Evolutionary conservation across 2,113 vertebrate species (phyloP).

Genomic region (Apus apus): DNA sequence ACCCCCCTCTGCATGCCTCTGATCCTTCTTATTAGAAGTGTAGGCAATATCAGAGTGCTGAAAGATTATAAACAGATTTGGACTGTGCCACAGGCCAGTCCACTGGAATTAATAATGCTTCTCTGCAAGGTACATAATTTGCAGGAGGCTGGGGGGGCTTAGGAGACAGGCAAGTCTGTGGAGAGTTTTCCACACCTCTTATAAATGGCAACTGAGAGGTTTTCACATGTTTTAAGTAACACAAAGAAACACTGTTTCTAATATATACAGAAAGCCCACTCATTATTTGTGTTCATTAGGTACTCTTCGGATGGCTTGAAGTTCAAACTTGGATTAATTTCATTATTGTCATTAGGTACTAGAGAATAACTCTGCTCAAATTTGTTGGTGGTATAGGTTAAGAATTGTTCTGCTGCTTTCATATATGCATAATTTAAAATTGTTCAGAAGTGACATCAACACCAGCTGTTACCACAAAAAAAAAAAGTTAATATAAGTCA

Average conservation of each 20-base stretch:
- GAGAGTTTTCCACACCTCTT: conserved; percentile 40
- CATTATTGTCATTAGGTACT: background rate
- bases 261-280: background rate
- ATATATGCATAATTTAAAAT: background rate
- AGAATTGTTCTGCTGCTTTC: background rate
- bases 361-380: background rate
- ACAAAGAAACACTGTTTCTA: conserved; percentile 20
- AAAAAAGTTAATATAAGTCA: background rate
- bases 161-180: background rate
- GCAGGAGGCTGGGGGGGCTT: background rate
- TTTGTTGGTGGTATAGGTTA: background rate
- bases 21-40: background rate
- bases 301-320: background rate
- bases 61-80: conserved; percentile 66
- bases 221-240: background rate
- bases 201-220: background rate
- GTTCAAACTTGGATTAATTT: background rate
- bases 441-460: background rate
- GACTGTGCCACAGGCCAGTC: conserved; percentile 38
- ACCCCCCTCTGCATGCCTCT: background rate
- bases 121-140: conserved; percentile 26
- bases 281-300: background rate
- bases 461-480: background rate
- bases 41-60: conserved; percentile 29
- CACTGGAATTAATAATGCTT: conserved; percentile 64